Conservation (phyloP, 2,113 vertebrate genomes). For the Scytalopus superciliaris region DNA sequence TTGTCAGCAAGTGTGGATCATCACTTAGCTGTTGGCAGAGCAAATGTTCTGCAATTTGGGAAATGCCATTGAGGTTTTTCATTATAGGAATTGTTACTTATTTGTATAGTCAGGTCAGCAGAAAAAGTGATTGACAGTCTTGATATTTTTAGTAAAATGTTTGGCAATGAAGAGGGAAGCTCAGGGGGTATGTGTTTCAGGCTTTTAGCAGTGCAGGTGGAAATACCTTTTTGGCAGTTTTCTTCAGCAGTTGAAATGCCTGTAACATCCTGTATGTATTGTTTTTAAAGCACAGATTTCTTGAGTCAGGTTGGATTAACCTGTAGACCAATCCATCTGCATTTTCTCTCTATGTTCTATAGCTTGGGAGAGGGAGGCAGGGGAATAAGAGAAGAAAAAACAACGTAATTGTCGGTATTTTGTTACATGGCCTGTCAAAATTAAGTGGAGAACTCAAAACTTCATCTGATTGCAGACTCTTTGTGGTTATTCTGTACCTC, state of each 20-base stretch:
- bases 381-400: not conserved
- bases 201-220: not conserved
- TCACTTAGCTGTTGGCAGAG: constrained; percentile 40
- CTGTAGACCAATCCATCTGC: not conserved
- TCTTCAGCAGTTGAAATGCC: not conserved
- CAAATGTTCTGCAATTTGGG: constrained; percentile 1
- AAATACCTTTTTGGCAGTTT: not conserved
- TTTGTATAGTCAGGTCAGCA: not conserved
- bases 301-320: not conserved
- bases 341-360: not conserved
- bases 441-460: not conserved
- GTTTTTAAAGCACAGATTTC: not conserved
- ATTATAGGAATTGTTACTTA: not conserved
- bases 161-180: not conserved
- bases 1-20: not conserved
- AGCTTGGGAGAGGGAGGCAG: not conserved
- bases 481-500: not conserved
- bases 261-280: not conserved
- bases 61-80: not conserved
- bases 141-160: not conserved
- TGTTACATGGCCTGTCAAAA: not conserved
- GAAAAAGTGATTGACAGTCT: not conserved
- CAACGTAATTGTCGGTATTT: not conserved
- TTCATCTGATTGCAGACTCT: not conserved
- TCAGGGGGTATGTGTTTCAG: not conserved